These are phyloP conservation scores for Xiphias gladius DNA, from an alignment of 2,113 vertebrate genomes.

Conservation along the genomic window DNA sequence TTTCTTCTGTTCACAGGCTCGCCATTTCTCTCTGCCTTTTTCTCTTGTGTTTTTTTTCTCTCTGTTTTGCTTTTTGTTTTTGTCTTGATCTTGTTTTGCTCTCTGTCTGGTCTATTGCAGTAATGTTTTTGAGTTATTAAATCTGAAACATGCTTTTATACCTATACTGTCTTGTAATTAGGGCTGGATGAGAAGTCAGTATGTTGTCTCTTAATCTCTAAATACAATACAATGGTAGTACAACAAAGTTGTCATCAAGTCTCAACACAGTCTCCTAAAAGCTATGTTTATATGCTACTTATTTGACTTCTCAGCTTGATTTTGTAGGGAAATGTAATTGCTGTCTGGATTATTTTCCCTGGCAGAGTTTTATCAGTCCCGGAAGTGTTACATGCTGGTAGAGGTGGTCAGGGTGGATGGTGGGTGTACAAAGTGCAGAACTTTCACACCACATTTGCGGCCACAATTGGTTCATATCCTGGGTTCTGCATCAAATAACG, in stretches of 20 bases:
- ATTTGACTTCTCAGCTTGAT: background rate
- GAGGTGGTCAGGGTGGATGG: background rate
- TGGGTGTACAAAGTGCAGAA: too few species aligned
- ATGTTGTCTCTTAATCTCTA: too few species aligned
- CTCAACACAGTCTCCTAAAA: background rate
- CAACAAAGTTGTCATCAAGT: background rate
- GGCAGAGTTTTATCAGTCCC: too few species aligned
- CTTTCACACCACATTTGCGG: too few species aligned
- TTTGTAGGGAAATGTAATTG: background rate
- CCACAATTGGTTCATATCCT: too few species aligned
- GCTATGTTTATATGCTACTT: background rate
- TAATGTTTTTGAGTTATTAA: slow-evolving; percentile 30
- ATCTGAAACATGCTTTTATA: too few species aligned
- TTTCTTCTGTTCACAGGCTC: slow-evolving; percentile 41
- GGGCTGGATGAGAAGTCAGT: background rate
- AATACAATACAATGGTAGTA: too few species aligned
- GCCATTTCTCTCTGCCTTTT: slow-evolving; percentile 27
- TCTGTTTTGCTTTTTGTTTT: slow-evolving; percentile 34
- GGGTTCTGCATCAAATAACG: too few species aligned
- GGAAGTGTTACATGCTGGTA: too few species aligned
- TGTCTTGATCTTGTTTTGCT: slow-evolving; percentile 34
- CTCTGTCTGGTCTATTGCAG: slow-evolving; percentile 11
- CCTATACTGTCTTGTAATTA: background rate
- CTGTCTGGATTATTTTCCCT: background rate
- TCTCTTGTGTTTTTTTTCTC: slow-evolving; percentile 10